Evolutionary conservation across 2,113 vertebrate species (phyloP).

Genomic region (Microcebus ravelobensis): DNA sequence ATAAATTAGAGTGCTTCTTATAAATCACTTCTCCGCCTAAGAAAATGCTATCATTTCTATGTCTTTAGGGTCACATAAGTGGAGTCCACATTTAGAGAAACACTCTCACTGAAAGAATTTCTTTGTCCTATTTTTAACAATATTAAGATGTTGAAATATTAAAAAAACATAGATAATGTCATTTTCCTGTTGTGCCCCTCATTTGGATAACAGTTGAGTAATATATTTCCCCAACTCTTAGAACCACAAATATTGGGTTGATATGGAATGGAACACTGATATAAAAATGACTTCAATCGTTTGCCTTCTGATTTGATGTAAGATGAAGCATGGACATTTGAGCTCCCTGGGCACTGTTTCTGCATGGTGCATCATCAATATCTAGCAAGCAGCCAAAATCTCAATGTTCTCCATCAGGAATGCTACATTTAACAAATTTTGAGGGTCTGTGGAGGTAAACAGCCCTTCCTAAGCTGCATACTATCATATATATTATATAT

Average conservation of each 20-base stretch:
- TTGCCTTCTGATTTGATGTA: neutral
- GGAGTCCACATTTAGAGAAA: neutral
- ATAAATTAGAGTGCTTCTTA: neutral
- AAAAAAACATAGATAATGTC: neutral
- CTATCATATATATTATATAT: neutral
- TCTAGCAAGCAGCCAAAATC: neutral
- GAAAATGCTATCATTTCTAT: neutral
- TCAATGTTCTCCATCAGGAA: too few species aligned
- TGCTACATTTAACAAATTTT: neutral
- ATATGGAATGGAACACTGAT: neutral
- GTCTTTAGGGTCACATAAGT: neutral
- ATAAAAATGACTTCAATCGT: neutral
- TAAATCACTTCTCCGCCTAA: neutral
- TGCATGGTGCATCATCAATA: neutral
- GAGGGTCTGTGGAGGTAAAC: neutral
- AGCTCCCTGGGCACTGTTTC: neutral
- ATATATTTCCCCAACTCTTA: neutral
- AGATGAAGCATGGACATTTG: neutral
- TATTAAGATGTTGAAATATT: neutral
- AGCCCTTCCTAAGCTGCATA: neutral
- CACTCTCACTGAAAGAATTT: neutral
- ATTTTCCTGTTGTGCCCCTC: neutral
- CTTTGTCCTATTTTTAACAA: neutral
- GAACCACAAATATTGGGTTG: neutral
- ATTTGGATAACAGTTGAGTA: neutral